These are phyloP conservation scores for Syrista parreyssii DNA, from an alignment of 2,888 invertebrate genomes.

Conservation along the genomic window DNA sequence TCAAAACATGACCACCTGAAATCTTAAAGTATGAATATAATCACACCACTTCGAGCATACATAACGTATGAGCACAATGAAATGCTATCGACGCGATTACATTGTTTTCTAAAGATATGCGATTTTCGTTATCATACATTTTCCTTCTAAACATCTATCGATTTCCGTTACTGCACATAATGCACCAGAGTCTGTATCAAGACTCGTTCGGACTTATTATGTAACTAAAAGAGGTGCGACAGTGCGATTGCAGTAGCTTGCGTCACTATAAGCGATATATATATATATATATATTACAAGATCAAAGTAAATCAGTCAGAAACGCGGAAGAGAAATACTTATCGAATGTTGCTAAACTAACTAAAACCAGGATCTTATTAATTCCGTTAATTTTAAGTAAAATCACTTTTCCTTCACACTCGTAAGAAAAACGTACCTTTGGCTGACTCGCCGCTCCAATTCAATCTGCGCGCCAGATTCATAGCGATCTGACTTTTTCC, in stretches of 20 bases:
- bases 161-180: not conserved
- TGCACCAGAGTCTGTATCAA: not conserved
- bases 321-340: not conserved
- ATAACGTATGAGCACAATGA: not conserved
- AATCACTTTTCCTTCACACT: not conserved
- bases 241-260: not conserved
- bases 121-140: not conserved
- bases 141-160: not conserved
- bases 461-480: constrained; percentile 86
- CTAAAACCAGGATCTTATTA: not conserved
- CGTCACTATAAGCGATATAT: not conserved
- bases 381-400: not conserved
- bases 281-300: not conserved
- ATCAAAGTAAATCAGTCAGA: not conserved
- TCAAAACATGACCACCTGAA: not conserved
- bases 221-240: not conserved
- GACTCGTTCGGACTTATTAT: not conserved
- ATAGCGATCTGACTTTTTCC: constrained; percentile 94
- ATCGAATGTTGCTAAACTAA: not conserved
- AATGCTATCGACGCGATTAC: not conserved
- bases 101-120: not conserved
- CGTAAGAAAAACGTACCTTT: constrained; percentile 71
- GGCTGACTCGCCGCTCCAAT: constrained; percentile 90
- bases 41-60: not conserved
- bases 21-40: not conserved